Conservation (phyloP, 1,140 invertebrate species). For the Drosophila funebris region DNA sequence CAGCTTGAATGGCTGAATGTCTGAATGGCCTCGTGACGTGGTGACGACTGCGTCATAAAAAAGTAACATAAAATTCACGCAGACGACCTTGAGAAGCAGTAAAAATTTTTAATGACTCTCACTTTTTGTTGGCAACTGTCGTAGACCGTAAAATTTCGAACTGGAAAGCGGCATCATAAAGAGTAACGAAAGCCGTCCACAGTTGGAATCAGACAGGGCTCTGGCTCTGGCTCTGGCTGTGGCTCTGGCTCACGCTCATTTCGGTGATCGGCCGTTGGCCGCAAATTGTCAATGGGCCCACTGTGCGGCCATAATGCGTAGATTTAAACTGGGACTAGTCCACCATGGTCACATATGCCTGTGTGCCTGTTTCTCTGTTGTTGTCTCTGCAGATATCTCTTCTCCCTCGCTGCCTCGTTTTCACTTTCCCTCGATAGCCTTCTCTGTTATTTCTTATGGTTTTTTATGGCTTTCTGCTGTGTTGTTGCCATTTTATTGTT, state of each 20-base stretch:
- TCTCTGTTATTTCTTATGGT: conserved; percentile 20
- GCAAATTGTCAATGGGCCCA: conserved; percentile 61
- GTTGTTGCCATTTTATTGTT: conserved; percentile 61
- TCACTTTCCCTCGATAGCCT: conserved; percentile 41
- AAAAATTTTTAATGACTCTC: conserved; percentile 84
- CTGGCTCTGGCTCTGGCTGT: neutral
- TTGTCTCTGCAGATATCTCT: conserved; percentile 18
- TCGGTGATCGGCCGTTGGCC: conserved; percentile 49
- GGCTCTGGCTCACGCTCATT: conserved; percentile 11
- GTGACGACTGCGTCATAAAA: conserved; percentile 63
- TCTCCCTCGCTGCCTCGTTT: conserved; percentile 3
- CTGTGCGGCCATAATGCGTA: conserved; percentile 69
- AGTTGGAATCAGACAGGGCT: neutral
- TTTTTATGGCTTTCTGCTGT: conserved; percentile 53
- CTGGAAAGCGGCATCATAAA: conserved; percentile 60
- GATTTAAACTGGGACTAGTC: conserved; percentile 44
- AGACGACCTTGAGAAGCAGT: conserved; percentile 83
- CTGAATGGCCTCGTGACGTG: conserved; percentile 11
- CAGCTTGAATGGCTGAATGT: neutral
- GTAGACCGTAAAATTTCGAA: conserved; percentile 69
- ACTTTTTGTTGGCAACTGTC: conserved; percentile 80
- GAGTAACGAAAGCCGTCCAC: conserved; percentile 47
- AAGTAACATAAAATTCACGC: conserved; percentile 75
- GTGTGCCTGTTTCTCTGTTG: neutral
- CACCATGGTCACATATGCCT: conserved; percentile 18